Percentiles rank a stretch among this genome's conserved stretches.
phyloP scores from a whole-genome alignment of 2,797 vertebrate genomes.

The Poecile montanus region DNA sequence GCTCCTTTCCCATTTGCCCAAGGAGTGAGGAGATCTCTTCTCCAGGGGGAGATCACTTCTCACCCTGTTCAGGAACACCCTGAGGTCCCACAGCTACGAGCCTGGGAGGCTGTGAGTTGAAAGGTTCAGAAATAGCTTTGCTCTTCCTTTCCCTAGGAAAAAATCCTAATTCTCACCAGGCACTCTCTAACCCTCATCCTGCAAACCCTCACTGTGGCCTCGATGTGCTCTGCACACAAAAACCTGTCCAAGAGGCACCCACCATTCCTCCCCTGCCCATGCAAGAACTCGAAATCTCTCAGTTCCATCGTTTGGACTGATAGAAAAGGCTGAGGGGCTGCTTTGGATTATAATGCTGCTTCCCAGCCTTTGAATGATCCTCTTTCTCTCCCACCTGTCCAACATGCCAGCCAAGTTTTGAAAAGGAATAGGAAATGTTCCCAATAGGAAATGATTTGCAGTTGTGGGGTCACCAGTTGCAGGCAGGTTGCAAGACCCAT shows the following conservation, averaged over 20 bases:
- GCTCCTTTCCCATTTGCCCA: not conserved
- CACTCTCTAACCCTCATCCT: not conserved
- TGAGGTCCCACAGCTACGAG: not conserved
- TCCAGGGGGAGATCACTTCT: not conserved
- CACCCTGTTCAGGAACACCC: not conserved
- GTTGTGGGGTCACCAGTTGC: not conserved
- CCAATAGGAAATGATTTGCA: not conserved
- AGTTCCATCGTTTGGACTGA: not conserved
- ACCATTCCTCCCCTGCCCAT: not conserved
- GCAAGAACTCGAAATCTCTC: not conserved
- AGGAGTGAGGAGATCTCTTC: not conserved
- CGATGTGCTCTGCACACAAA: not conserved
- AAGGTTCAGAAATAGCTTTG: not conserved
- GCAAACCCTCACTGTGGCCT: not conserved
- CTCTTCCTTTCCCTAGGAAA: not conserved
- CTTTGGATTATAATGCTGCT: not conserved
- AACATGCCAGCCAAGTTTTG: not conserved
- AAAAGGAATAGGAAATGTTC: not conserved
- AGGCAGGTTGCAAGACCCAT: not conserved
- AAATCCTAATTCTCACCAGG: not conserved
- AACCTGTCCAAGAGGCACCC: not conserved
- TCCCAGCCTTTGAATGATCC: not conserved
- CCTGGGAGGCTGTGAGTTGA: accelerated
- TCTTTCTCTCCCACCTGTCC: not conserved
- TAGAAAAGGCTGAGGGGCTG: not conserved